Conservation (phyloP, 2,797 vertebrate species). For the Thripadectes ignobilis region DNA sequence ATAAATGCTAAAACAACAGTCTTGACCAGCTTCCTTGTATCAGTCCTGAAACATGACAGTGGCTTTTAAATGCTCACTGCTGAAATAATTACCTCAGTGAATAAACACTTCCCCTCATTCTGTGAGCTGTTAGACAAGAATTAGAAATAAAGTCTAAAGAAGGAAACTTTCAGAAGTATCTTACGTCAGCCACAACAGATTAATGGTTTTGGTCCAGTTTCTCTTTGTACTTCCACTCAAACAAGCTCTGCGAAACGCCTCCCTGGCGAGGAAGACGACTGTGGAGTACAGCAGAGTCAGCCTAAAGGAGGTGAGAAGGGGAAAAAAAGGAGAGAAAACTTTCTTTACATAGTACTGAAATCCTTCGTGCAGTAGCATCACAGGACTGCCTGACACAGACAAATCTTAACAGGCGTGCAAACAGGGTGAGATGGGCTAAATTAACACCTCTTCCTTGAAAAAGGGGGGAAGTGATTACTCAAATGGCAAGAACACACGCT, state of each 20-base stretch:
- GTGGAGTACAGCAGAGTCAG: slow-evolving; percentile 91
- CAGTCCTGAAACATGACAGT: neutral
- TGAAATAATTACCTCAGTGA: neutral
- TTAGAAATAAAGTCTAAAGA: neutral
- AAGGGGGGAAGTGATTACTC: accelerated
- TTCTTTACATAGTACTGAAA: neutral
- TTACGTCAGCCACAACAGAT: slow-evolving; percentile 95
- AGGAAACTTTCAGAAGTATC: slow-evolving; percentile 36
- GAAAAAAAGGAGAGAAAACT: neutral
- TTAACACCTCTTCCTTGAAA: neutral
- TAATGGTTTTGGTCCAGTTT: slow-evolving; percentile 91
- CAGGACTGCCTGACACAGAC: neutral
- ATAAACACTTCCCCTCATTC: neutral
- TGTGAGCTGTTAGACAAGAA: neutral
- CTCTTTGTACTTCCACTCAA: slow-evolving; percentile 83
- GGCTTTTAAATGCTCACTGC: neutral
- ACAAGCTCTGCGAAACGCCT: slow-evolving; percentile 94
- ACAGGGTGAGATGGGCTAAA: accelerated
- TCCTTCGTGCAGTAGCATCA: too few relatives aligned
- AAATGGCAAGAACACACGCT: accelerated
- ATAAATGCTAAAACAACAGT: neutral
- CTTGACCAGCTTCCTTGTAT: neutral
- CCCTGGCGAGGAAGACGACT: slow-evolving; percentile 90
- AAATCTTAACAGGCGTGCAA: neutral
- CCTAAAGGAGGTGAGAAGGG: slow-evolving; percentile 47